Base-by-base conservation (phyloP, 2,888 invertebrate species). In the Trilocha varians region DNA sequence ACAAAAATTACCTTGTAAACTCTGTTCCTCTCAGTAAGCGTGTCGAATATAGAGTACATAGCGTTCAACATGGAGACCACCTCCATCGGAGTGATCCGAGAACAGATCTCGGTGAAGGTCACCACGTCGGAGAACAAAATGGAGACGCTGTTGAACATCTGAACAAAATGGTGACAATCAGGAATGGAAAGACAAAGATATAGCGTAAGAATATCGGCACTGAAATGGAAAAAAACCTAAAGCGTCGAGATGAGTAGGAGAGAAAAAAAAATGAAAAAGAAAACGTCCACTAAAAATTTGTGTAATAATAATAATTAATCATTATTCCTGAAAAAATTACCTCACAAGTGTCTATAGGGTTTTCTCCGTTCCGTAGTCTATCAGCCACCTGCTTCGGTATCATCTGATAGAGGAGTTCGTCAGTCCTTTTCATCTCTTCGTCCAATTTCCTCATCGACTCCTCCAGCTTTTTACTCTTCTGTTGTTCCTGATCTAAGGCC, bases 311-410 rank as follows among this genome's bases (percentile, higher is more conserved):
- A n/a, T n/a, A n/a, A n/a, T n/a, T n/a, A n/a, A n/a, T n/a, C n/a
- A n/a, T n/a, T n/a, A n/a, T n/a, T n/a, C n/a, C n/a, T n/a, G n/a
- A n/a, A n/a, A n/a, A n/a, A n/a, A 64, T 65, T 51, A 98, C 98
- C 90, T 99, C 96, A 70, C 98, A 99, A 11, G 98, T 98, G 58
- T 96, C 96, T 40, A 98, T 96, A 0, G 98, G 95, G 62, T 95
- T 96, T 75, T 96, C 96, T n/a, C 99, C 99, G 41, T 93, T 92
- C 52, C 98, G 83, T 41, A 99, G 87, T 37, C 97, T 87, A 73
- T 98, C 98, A 0, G 98, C 98, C 4, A 99, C 98, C 68, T 97
- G 95, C 71, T 97, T 97, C 18, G 99, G 99, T 87, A 99, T 98
- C 98, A 99, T 98, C 87, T 99, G 98, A 77, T 99, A 99, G 1